Evolutionary conservation across 2,113 vertebrate species (phyloP).

Genomic region (Erinaceus europaeus): DNA sequence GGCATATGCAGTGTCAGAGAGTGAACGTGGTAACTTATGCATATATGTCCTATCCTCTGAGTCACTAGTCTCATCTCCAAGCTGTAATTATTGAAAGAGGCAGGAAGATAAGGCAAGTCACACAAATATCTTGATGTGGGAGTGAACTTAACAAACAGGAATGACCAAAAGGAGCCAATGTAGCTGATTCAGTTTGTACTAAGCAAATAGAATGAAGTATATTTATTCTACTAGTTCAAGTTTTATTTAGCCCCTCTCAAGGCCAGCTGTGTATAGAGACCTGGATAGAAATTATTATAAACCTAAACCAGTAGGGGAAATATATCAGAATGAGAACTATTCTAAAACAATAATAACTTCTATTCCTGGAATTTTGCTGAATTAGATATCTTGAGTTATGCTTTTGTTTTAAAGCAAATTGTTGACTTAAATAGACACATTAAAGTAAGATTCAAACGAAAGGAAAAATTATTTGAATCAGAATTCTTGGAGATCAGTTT

Average conservation of each 20-base stretch:
- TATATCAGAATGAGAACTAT: not conserved
- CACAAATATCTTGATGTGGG: not conserved
- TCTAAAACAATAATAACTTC: constrained; percentile 1
- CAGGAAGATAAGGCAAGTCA: too few species aligned
- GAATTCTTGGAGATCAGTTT: not conserved
- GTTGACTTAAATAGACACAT: not conserved
- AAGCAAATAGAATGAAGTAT: too few species aligned
- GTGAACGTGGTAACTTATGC: too few species aligned
- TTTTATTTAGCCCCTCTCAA: not conserved
- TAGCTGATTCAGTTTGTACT: too few species aligned
- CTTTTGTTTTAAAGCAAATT: constrained; percentile 35
- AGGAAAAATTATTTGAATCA: not conserved
- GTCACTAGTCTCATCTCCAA: too few species aligned
- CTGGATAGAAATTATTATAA: not conserved
- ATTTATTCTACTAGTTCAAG: not conserved
- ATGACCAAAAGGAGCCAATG: not conserved
- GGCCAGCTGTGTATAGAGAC: not conserved
- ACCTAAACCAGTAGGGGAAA: too few species aligned
- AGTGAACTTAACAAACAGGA: not conserved
- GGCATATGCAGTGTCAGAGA: too few species aligned
- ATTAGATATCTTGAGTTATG: not conserved
- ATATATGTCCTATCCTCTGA: too few species aligned
- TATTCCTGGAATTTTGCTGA: not conserved
- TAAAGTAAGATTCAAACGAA: not conserved
- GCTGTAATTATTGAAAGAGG: too few species aligned